phyloP scores from a whole-genome alignment of 2,888 invertebrate genomes.

The Agapostemon virescens region DNA sequence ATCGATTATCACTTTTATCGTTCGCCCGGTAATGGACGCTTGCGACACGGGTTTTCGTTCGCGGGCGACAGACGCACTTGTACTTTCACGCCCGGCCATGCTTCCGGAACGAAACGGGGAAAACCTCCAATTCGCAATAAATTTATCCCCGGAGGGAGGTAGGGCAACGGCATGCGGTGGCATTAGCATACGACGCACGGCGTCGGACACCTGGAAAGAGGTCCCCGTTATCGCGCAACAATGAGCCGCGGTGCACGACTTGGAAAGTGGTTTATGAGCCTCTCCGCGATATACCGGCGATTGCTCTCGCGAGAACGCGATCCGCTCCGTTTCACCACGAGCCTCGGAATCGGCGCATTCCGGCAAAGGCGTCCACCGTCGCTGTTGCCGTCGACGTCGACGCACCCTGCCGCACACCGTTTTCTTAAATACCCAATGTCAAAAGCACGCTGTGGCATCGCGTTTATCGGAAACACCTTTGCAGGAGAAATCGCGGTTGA shows the following conservation, averaged over 20 bases:
- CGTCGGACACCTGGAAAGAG: constrained; percentile 59
- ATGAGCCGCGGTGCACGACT: constrained; percentile 61
- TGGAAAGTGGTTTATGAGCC: constrained; percentile 62
- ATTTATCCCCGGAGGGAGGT: constrained; percentile 29
- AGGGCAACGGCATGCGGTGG: constrained; percentile 23
- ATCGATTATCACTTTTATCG: constrained; percentile 45
- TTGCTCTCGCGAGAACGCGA: constrained; percentile 43
- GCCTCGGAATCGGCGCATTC: constrained; percentile 58
- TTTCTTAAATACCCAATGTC: not conserved
- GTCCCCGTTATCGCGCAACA: constrained; percentile 60
- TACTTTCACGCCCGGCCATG: constrained; percentile 51
- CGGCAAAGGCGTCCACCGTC: constrained; percentile 12
- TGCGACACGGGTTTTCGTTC: constrained; percentile 26
- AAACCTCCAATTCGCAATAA: constrained; percentile 52
- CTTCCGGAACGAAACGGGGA: constrained; percentile 43
- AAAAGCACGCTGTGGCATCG: not conserved
- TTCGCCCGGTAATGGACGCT: constrained; percentile 24
- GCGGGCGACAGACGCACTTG: constrained; percentile 45
- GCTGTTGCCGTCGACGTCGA: constrained; percentile 8
- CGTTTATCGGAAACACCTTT: not conserved
- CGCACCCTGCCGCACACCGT: constrained; percentile 22
- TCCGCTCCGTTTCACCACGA: constrained; percentile 57
- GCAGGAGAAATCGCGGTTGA: no score
- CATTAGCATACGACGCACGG: constrained; percentile 58
- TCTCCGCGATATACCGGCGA: constrained; percentile 45